Evolutionary conservation across 1,140 invertebrate genomes (phyloP).

Genomic region (Aphaenogaster ashmeadi): DNA sequence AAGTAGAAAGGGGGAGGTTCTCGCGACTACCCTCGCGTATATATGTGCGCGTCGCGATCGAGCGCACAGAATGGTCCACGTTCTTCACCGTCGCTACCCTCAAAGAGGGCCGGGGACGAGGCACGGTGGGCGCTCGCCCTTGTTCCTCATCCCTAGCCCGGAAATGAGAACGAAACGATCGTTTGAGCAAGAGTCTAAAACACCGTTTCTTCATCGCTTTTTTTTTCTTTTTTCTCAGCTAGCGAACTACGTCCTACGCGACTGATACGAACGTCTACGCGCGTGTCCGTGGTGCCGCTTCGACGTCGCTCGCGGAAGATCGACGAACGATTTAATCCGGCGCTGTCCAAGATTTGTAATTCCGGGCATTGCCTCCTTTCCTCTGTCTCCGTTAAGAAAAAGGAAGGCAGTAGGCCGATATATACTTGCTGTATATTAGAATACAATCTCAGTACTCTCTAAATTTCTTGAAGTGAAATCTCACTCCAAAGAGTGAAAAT

Average conservation of each 20-base stretch:
- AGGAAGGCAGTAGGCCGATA: too few species aligned
- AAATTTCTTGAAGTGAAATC: too few species aligned
- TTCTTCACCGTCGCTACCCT: conserved; percentile 29
- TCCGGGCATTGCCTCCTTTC: too few species aligned
- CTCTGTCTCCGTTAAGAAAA: too few species aligned
- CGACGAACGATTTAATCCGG: too few species aligned
- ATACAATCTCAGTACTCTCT: too few species aligned
- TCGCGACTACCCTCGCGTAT: background rate
- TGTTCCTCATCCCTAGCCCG: background rate
- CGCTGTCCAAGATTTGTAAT: too few species aligned
- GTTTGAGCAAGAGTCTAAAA: conserved; percentile 82
- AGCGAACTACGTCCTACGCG: conserved; percentile 80
- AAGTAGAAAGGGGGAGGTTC: background rate
- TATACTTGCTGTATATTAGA: too few species aligned
- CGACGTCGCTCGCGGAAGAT: conserved; percentile 54
- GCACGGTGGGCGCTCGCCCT: background rate
- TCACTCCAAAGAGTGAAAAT: too few species aligned
- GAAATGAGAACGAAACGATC: conserved; percentile 57
- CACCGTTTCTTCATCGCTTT: conserved; percentile 71
- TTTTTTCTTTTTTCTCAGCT: conserved; percentile 67
- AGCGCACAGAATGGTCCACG: conserved; percentile 63
- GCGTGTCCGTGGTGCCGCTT: conserved; percentile 67
- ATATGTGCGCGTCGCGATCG: conserved; percentile 43
- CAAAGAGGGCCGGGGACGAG: background rate
- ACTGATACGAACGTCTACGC: conserved; percentile 73